Conservation (phyloP, 2,888 invertebrate species). For the Zelleria hepariella region DNA sequence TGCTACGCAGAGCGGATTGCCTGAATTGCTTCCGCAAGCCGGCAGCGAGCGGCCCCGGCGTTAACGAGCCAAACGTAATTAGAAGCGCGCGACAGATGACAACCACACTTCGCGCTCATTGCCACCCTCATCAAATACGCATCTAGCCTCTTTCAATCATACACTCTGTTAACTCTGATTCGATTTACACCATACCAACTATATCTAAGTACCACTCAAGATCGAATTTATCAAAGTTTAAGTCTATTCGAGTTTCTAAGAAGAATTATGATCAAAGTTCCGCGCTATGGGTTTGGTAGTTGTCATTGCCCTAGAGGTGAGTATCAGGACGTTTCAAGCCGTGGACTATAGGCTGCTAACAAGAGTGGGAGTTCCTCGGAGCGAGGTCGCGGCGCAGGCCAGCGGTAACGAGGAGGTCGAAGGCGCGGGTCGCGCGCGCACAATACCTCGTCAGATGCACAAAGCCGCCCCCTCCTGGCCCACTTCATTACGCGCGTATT, state of each 20-base stretch:
- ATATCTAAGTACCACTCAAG: too few species aligned
- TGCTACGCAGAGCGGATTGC: constrained; percentile 21
- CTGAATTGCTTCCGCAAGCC: constrained; percentile 35
- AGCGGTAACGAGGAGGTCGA: constrained; percentile 49
- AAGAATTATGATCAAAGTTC: too few species aligned
- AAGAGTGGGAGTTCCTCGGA: constrained; percentile 22
- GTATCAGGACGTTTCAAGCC: neutral
- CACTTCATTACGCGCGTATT: constrained; percentile 72
- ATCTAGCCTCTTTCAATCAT: neutral
- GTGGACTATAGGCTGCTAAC: constrained; percentile 20
- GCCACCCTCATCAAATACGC: constrained; percentile 6
- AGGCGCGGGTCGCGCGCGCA: constrained; percentile 27
- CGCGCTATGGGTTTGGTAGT: too few species aligned
- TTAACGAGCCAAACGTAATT: constrained; percentile 34
- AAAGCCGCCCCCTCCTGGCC: constrained; percentile 65
- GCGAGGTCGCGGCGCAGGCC: constrained; percentile 23
- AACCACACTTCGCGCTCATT: constrained; percentile 1
- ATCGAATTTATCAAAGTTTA: too few species aligned
- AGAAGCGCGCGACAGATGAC: constrained; percentile 19
- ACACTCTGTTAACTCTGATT: neutral
- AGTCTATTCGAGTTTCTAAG: too few species aligned
- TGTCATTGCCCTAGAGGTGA: neutral
- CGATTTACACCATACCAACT: neutral
- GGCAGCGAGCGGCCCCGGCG: constrained; percentile 17
- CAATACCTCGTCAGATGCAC: constrained; percentile 65